These are phyloP conservation scores for Takifugu rubripes DNA, from an alignment of 2,797 vertebrate genomes.

Conservation along the genomic window DNA sequence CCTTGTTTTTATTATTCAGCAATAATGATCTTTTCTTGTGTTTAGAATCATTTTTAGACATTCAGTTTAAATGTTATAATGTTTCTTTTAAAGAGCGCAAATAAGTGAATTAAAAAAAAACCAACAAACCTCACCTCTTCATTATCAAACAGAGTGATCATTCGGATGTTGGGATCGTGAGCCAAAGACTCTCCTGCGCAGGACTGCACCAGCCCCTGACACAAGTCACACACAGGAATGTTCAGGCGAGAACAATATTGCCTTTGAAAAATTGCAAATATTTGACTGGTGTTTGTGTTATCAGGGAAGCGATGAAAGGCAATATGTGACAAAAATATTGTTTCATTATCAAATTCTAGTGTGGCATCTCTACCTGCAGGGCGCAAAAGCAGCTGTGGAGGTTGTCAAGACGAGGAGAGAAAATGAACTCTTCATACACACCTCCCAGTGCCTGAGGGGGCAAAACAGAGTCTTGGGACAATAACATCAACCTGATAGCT, in stretches of 20 bases:
- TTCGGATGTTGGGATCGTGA: conserved; percentile 84
- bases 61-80: too few relatives aligned
- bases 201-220: conserved; percentile 86
- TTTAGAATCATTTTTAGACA: too few relatives aligned
- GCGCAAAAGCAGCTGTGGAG: conserved; percentile 98
- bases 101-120: background rate
- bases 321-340: too few relatives aligned
- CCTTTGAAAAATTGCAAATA: too few relatives aligned
- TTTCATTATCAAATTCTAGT: too few relatives aligned
- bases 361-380: conserved; percentile 78
- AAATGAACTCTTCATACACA: conserved; percentile 91
- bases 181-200: conserved; percentile 77
- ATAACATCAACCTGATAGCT: background rate
- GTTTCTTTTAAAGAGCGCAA: too few relatives aligned
- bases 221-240: background rate
- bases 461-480: background rate
- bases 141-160: conserved; percentile 91
- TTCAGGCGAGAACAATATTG: background rate
- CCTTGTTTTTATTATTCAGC: too few relatives aligned
- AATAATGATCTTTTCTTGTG: too few relatives aligned
- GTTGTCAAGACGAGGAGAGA: conserved; percentile 92
- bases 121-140: conserved; percentile 83
- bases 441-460: conserved; percentile 84
- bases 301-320: too few relatives aligned
- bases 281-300: too few relatives aligned